phyloP scores from a whole-genome alignment of 2,888 invertebrate species.

The Chrysotoxum bicinctum region DNA sequence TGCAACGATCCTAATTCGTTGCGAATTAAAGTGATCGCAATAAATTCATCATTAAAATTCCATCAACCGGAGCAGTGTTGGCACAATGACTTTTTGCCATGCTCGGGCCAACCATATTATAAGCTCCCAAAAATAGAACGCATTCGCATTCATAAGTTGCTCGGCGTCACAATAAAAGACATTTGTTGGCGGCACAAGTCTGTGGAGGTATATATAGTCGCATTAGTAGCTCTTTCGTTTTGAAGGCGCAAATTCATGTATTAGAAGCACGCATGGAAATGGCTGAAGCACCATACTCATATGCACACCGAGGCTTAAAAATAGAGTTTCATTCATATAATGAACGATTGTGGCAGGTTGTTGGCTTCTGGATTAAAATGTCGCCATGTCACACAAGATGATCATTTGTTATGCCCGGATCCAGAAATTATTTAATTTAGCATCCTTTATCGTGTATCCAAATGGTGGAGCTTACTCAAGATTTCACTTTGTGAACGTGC shows the following conservation, averaged over 20 bases:
- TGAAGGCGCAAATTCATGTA: conserved; percentile 17
- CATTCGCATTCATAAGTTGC: conserved; percentile 62
- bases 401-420: conserved; percentile 71
- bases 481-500: conserved; percentile 48
- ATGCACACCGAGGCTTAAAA: conserved; percentile 14
- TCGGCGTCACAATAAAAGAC: conserved; percentile 45
- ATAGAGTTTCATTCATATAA: conserved; percentile 70
- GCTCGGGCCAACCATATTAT: conserved; percentile 29
- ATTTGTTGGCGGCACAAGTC: background rate
- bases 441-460: conserved; percentile 18
- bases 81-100: conserved; percentile 57
- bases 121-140: conserved; percentile 57
- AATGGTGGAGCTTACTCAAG: conserved; percentile 14
- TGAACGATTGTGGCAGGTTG: conserved; percentile 72
- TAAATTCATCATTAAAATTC: conserved; percentile 73
- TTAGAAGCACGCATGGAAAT: background rate
- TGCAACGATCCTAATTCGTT: conserved; percentile 61
- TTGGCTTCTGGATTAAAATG: conserved; percentile 73
- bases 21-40: conserved; percentile 71
- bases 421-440: conserved; percentile 59
- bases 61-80: conserved; percentile 63
- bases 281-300: background rate
- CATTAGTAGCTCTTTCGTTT: background rate
- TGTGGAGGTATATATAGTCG: background rate
- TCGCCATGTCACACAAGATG: conserved; percentile 67